Conservation (phyloP, 37 sponge, comb jelly and placozoan genomes). For the Beroe forskalii region DNA sequence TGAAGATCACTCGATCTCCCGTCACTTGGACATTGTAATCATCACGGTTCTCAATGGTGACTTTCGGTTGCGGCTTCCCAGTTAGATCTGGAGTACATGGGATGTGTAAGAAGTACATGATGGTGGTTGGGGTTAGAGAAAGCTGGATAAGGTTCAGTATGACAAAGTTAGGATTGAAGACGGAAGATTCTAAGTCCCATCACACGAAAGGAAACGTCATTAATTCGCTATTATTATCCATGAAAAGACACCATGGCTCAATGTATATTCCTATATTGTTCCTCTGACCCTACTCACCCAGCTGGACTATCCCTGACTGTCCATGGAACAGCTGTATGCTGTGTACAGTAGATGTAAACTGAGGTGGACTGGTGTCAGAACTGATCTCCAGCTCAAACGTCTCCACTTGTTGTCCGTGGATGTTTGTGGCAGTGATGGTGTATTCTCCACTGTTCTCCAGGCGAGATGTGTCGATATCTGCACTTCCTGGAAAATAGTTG, state of each 20-base stretch:
- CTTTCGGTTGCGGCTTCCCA: slow-evolving; percentile 1
- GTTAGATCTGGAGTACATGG: background rate
- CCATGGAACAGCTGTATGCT: slow-evolving; percentile 5
- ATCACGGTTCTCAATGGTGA: background rate
- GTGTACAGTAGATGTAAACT: slow-evolving; percentile 8
- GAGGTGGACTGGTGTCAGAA: background rate
- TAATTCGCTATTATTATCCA: too few relatives aligned
- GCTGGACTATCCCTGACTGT: background rate
- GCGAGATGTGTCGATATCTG: slow-evolving; percentile 16
- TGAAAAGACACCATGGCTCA: too few relatives aligned
- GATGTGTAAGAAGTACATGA: too few relatives aligned
- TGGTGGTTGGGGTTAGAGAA: too few relatives aligned
- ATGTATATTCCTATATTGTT: too few relatives aligned
- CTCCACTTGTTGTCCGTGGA: background rate
- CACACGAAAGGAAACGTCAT: too few relatives aligned
- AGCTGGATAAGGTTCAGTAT: too few relatives aligned
- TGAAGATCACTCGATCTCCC: slow-evolving; percentile 21
- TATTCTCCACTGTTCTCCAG: slow-evolving; percentile 13
- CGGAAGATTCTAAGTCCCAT: too few relatives aligned
- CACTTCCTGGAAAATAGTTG: slow-evolving; percentile 38
- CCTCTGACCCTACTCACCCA: too few relatives aligned
- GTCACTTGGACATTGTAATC: background rate
- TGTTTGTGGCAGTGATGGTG: slow-evolving; percentile 6
- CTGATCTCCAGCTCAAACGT: background rate
- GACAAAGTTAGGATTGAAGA: too few relatives aligned